These are phyloP conservation scores for Hirundichthys speculiger DNA, from an alignment of 2,113 vertebrate genomes.

Conservation along the genomic window DNA sequence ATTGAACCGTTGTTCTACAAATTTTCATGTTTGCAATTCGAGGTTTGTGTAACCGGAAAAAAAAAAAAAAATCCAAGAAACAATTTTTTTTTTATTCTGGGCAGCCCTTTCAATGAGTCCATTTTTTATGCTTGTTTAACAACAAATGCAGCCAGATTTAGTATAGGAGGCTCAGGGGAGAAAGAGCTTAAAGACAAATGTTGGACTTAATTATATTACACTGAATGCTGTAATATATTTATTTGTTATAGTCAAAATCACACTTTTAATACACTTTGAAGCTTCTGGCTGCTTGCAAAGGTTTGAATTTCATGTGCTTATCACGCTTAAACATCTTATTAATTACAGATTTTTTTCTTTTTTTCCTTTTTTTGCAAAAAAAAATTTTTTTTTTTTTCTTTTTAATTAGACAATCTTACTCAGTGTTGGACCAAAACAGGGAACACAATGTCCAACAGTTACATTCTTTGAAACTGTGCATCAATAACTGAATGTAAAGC, in stretches of 20 bases:
- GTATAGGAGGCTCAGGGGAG: neutral
- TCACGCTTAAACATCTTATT: conserved; percentile 30
- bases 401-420: conserved; percentile 2
- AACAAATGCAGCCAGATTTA: conserved; percentile 7
- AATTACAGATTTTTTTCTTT: conserved; percentile 4
- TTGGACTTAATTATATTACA: neutral
- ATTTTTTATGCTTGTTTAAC: too few relatives aligned
- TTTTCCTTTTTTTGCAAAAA: neutral
- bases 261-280: conserved; percentile 17
- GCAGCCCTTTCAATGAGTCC: neutral
- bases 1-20: neutral
- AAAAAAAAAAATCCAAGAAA: neutral
- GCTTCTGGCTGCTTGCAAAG: conserved; percentile 17
- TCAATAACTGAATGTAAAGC: conserved; percentile 57
- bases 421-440: too few relatives aligned
- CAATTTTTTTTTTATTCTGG: neutral
- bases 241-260: neutral
- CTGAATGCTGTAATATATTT: neutral
- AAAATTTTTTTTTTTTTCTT: conserved; percentile 11
- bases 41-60: too few relatives aligned
- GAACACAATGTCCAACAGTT: too few relatives aligned
- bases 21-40: neutral
- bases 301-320: conserved; percentile 23
- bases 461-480: conserved; percentile 36
- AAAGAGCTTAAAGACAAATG: conserved; percentile 1